Conservation (phyloP, 2,113 vertebrate genomes). For the Lepus timidus region DNA sequence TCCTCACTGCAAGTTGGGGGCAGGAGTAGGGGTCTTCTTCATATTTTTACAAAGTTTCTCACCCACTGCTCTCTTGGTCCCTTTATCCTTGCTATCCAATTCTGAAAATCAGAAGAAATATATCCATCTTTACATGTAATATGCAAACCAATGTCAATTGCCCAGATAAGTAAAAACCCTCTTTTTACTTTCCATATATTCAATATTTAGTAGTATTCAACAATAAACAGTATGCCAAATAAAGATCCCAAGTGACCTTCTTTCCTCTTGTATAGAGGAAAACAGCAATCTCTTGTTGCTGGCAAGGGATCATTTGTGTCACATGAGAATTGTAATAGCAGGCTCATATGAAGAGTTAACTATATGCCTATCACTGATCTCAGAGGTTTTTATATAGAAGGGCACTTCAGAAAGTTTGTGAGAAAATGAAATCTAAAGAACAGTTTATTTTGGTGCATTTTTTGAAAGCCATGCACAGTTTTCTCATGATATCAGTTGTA, state of each 20-base stretch:
- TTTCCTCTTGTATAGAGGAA: not conserved
- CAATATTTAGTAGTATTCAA: not conserved
- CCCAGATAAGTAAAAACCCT: not conserved
- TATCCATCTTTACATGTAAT: not conserved
- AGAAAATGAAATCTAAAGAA: too few relatives aligned
- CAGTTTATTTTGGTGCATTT: too few relatives aligned
- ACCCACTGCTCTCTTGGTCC: not conserved
- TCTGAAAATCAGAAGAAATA: slow-evolving; percentile 7
- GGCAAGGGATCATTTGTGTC: not conserved
- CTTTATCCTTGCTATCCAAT: not conserved
- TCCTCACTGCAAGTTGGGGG: not conserved
- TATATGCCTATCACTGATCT: not conserved
- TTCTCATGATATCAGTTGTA: too few relatives aligned
- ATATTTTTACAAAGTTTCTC: not conserved
- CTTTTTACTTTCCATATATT: not conserved
- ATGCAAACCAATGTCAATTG: not conserved
- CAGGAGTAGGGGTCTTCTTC: not conserved
- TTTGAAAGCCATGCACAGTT: too few relatives aligned
- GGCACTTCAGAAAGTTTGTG: not conserved
- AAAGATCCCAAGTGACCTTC: not conserved
- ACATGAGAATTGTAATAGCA: not conserved
- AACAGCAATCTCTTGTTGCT: not conserved
- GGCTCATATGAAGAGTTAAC: slow-evolving; percentile 27
- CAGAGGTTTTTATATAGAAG: not conserved
- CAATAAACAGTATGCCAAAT: not conserved